Evolutionary conservation across 2,797 vertebrate genomes (phyloP).

Genomic region (Sebastes vulpes): DNA sequence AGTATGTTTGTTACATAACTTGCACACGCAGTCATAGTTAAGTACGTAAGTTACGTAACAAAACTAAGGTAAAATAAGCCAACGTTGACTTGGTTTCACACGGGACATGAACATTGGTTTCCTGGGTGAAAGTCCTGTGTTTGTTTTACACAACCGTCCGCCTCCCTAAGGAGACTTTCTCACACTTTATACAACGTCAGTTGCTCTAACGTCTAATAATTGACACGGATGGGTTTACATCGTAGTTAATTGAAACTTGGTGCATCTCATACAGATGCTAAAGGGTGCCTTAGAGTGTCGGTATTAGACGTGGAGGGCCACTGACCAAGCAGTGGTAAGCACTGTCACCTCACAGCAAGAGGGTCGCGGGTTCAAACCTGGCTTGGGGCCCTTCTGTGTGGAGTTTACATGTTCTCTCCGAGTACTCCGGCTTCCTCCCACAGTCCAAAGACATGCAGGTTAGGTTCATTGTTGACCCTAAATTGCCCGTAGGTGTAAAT

Average conservation of each 20-base stretch:
- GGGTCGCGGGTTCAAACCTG: too few relatives aligned
- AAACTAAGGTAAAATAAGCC: background rate
- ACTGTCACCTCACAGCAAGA: too few relatives aligned
- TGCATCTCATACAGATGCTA: background rate
- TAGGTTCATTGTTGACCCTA: too few relatives aligned
- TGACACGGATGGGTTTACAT: background rate
- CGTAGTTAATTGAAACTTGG: background rate
- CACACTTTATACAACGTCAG: too few relatives aligned
- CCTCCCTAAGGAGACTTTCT: background rate
- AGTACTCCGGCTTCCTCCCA: too few relatives aligned
- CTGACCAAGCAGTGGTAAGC: background rate
- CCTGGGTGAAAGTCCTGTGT: background rate
- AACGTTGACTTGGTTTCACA: background rate
- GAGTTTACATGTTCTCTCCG: too few relatives aligned
- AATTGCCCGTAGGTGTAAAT: too few relatives aligned
- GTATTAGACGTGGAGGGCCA: background rate
- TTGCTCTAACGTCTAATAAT: background rate
- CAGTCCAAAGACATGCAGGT: too few relatives aligned
- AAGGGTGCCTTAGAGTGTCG: accelerated
- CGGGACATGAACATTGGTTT: background rate
- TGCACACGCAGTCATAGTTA: too few relatives aligned
- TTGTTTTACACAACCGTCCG: background rate
- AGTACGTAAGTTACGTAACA: background rate
- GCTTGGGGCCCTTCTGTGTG: too few relatives aligned
- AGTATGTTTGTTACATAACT: background rate